Base-by-base conservation (phyloP, 35 echinoderm and acorn worm genomes). In the Stichopus chloronotus region DNA sequence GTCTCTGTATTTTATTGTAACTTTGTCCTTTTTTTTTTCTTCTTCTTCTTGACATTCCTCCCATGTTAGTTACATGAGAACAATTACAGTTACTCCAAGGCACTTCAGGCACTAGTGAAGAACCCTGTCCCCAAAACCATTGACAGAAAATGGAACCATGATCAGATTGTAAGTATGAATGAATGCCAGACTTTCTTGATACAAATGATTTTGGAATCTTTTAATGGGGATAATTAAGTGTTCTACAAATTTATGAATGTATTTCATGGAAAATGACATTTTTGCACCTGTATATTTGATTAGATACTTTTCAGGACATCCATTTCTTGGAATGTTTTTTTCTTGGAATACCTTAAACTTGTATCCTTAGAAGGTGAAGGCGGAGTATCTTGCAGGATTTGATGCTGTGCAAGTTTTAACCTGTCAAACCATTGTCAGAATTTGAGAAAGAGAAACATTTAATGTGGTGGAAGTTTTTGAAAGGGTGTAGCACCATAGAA, bases 131-230 rank as follows among this genome's bases (percentile, higher is more conserved):
- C 95, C 19, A 91, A 92, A 53, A 96, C 97, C 20, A 83, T 99
- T 4, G 97, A 99, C 79, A 94, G 93, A 57, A 99, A 96, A 55
- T 99, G 97, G 97, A 99, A 84, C 4, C 95, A 99, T 8, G 95
- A 99, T 30, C 95, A 99, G 83, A 95, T 91, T 55, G 97, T 99
- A 90, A 94, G 91, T 91, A 68, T 22, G 20, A 76, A 6, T 21
- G 4, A 8, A 76, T 17, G 72, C 19, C 25, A 24, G 1, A 17
- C 7, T 76, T 17, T 11, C 16, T 76, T 1, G 7, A 76, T 17
- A 76, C 8, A 21, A 11, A 24, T 76, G 72, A 17, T 17, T 24
- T 6, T 24, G 19, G 14, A 6, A 7, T 11, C 19, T 76, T 7
- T 21, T 21, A 24, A 11, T 17, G 25, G 0, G 8, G 72, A 24